phyloP scores from a whole-genome alignment of 2,113 vertebrate genomes.

The Aythya baeri region DNA sequence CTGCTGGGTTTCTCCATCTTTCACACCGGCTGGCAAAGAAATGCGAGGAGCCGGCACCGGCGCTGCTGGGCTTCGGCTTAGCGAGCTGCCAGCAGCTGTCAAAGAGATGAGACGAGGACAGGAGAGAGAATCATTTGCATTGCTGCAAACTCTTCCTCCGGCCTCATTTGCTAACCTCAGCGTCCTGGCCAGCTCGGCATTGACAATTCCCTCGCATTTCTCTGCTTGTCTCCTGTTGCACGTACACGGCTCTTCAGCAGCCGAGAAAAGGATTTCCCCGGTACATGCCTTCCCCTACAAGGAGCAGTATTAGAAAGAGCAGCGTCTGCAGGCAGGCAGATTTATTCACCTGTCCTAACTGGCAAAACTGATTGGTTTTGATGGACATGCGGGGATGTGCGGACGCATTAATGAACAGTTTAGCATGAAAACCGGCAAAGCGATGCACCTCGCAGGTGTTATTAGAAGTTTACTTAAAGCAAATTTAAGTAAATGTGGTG shows the following conservation, averaged over 20 bases:
- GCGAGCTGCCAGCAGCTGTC: slow-evolving; percentile 46
- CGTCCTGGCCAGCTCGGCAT: not conserved
- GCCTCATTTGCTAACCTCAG: not conserved
- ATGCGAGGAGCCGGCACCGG: not conserved
- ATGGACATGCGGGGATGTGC: slow-evolving; percentile 4
- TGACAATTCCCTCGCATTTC: not conserved
- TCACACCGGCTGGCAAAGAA: not conserved
- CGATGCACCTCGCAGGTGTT: not conserved
- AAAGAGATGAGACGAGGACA: not conserved
- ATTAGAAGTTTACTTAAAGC: slow-evolving; percentile 2
- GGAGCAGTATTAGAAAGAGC: not conserved
- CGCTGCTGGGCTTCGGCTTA: not conserved
- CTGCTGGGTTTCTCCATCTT: not conserved
- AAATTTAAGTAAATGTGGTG: not conserved
- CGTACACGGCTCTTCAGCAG: not conserved
- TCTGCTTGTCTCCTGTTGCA: not conserved
- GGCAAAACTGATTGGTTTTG: slow-evolving; percentile 39
- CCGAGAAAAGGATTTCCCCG: not conserved
- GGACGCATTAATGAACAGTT: slow-evolving; percentile 52
- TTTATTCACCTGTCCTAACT: slow-evolving; percentile 50
- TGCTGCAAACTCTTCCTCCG: slow-evolving; percentile 20
- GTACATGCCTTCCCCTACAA: not conserved
- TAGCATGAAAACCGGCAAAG: slow-evolving; percentile 43
- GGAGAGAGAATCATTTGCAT: not conserved
- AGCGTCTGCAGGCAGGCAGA: not conserved